phyloP scores from a whole-genome alignment of 2,797 vertebrate genomes.

The Tauraco hartlaubi region DNA sequence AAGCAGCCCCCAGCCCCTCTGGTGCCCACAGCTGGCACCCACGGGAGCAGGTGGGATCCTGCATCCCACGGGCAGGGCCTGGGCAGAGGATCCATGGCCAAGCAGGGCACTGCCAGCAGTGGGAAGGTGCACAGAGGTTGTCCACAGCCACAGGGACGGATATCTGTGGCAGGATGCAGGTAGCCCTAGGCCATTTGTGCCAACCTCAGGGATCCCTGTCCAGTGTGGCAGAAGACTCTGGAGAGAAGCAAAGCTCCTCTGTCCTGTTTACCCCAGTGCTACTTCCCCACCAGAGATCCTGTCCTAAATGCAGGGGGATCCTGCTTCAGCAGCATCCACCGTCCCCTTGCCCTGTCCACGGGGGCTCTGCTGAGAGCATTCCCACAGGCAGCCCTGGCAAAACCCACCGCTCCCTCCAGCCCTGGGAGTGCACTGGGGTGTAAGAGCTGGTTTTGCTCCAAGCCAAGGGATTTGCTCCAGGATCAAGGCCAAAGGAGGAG shows the following conservation, averaged over 20 bases:
- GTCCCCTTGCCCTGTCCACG: accelerated
- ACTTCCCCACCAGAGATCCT: not conserved
- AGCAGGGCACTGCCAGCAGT: not conserved
- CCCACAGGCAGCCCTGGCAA: not conserved
- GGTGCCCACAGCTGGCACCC: not conserved
- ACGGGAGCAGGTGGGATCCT: not conserved
- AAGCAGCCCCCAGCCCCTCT: not conserved
- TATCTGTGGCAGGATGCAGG: not conserved
- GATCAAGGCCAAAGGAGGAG: constrained; percentile 56
- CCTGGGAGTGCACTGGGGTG: accelerated
- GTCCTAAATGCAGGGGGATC: not conserved
- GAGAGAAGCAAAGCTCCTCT: not conserved
- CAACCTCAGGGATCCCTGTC: not conserved
- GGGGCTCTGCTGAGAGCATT: not conserved
- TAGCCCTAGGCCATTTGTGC: accelerated
- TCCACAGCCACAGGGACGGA: not conserved
- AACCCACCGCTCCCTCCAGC: not conserved
- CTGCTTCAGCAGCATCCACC: not conserved
- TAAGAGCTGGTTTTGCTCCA: not conserved
- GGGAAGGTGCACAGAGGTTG: not conserved
- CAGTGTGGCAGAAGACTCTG: not conserved
- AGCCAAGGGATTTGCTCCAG: not conserved
- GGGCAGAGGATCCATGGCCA: accelerated
- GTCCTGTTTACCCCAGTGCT: not conserved
- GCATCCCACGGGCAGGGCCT: accelerated